Evolutionary conservation across 2,888 invertebrate genomes (phyloP).

Genomic region (Mellilla xanthometata): DNA sequence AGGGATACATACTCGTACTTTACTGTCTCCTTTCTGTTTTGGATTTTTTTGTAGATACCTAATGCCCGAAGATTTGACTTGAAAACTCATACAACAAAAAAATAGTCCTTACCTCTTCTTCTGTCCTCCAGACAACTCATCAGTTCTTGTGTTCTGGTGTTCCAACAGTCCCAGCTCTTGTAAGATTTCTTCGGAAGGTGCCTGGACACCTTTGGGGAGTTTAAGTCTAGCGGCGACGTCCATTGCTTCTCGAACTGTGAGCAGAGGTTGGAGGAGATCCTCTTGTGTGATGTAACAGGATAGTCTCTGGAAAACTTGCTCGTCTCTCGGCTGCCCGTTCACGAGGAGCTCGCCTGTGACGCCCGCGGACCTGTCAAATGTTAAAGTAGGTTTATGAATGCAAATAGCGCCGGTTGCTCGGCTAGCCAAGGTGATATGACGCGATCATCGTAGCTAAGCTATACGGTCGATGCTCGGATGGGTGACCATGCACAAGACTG

Average conservation of each 20-base stretch:
- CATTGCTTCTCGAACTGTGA: constrained; percentile 90
- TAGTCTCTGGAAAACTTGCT: constrained; percentile 85
- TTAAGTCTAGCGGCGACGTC: constrained; percentile 90
- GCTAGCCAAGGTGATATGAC: no score
- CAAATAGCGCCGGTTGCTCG: no score
- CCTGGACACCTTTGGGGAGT: constrained; percentile 77
- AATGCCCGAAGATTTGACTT: no score
- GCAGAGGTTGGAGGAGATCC: constrained; percentile 87
- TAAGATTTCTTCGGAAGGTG: constrained; percentile 78
- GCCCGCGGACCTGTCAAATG: constrained; percentile 81
- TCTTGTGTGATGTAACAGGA: constrained; percentile 94
- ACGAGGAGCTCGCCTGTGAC: constrained; percentile 86
- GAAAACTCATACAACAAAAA: no score
- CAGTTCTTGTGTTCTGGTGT: constrained; percentile 84
- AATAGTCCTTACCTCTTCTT: constrained; percentile 83
- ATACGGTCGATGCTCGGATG: no score
- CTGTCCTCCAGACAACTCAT: constrained; percentile 89
- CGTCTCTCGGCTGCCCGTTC: constrained; percentile 85
- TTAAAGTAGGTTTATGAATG: no score
- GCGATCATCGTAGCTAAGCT: no score
- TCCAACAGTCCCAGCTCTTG: constrained; percentile 85
- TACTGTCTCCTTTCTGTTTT: no score
- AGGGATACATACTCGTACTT: no score
- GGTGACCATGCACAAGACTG: no score
- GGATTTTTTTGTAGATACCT: no score